A percentile compares a stretch with the other conserved stretches of the same genome.
These are phyloP conservation scores for Eumacrocentrus americanus DNA, from an alignment of 2,888 invertebrate species.

Conservation along the genomic window DNA sequence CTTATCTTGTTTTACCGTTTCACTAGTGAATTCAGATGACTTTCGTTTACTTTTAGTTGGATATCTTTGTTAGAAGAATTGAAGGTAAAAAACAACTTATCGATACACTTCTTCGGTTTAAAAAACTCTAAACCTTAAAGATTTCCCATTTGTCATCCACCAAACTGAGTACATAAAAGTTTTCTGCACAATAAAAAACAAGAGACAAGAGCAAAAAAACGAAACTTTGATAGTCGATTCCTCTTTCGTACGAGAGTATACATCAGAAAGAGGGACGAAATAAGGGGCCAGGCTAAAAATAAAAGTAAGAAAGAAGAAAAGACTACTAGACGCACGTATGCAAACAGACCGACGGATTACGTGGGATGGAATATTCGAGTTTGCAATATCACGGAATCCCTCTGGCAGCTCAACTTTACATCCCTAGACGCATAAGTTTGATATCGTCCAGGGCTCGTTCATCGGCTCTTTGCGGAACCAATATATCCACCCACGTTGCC, in stretches of 20 bases:
- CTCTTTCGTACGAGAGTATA: too few species aligned
- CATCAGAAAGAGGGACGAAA: background rate
- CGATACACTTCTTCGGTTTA: too few species aligned
- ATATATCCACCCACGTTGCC: slow-evolving; percentile 43
- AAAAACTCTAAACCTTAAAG: too few species aligned
- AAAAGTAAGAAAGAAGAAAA: slow-evolving; percentile 5
- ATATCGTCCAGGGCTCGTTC: slow-evolving; percentile 36
- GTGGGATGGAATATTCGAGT: slow-evolving; percentile 13
- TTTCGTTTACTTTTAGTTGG: too few species aligned
- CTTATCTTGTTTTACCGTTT: too few species aligned
- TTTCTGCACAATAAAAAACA: background rate
- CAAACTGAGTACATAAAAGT: too few species aligned
- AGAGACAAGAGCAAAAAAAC: background rate
- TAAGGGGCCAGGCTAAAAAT: background rate
- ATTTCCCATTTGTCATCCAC: too few species aligned
- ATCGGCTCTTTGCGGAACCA: slow-evolving; percentile 43
- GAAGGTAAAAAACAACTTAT: too few species aligned
- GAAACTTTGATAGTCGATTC: too few species aligned
- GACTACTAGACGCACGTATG: slow-evolving; percentile 8
- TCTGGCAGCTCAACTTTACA: slow-evolving; percentile 22
- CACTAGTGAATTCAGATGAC: too few species aligned
- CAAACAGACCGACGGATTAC: slow-evolving; percentile 17
- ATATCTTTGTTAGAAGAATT: too few species aligned
- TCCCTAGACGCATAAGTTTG: slow-evolving; percentile 42
- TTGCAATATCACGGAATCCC: slow-evolving; percentile 40